Conservation (phyloP, 35 echinoderm and acorn worm species). For the Ophiothrix spiculata region DNA sequence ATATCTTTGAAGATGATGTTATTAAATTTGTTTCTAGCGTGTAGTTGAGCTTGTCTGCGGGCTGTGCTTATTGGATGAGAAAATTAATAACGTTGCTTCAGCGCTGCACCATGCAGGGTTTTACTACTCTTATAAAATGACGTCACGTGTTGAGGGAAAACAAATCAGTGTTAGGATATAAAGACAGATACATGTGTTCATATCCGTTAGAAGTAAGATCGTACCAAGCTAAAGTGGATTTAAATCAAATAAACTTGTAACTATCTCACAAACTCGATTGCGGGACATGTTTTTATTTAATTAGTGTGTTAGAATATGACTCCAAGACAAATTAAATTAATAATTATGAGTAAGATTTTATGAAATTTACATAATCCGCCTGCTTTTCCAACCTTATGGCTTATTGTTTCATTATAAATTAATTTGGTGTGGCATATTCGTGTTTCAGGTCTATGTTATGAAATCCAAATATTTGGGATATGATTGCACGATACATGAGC, state of each 20-base stretch:
- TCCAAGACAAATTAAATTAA: not conserved
- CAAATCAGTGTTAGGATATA: not conserved
- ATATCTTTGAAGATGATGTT: constrained; percentile 10
- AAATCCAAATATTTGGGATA: no score
- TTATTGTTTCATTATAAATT: no score
- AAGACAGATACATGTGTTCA: not conserved
- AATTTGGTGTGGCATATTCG: no score
- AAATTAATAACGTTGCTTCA: constrained; percentile 11
- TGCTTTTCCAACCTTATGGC: no score
- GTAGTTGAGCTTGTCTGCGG: not conserved
- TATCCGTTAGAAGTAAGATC: not conserved
- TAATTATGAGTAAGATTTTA: not conserved
- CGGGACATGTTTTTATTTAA: not conserved
- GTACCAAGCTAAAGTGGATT: not conserved
- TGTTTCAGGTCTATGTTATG: no score
- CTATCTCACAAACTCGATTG: not conserved
- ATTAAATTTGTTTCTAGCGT: not conserved
- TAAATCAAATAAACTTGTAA: constrained; percentile 5
- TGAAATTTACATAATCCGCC: not conserved
- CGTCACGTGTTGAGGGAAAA: not conserved
- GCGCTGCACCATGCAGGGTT: not conserved
- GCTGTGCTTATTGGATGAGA: constrained; percentile 6
- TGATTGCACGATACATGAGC: no score
- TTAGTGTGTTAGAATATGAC: not conserved
- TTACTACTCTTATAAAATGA: not conserved